Evolutionary conservation across 2,797 vertebrate genomes (phyloP), one percentile per base, ranked within the genome.

Genomic region (Pipistrellus pipistrellus): DNA sequence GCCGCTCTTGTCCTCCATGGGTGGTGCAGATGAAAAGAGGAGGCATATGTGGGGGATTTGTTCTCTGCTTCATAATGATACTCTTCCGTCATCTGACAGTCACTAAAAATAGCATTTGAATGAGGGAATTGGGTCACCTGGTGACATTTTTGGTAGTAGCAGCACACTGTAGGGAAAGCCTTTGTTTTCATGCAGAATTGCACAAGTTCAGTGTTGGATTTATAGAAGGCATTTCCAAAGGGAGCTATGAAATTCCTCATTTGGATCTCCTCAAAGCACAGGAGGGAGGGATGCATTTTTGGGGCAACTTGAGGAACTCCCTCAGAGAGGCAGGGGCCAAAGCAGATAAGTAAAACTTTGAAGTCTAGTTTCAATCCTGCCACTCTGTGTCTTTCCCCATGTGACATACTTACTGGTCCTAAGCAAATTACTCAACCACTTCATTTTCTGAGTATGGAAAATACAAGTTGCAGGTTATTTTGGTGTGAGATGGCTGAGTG

Each of bases 81-180:
- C 84, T 97, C 96, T 98, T 98, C 97, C 96, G 98, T 98, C 97
- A 97, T 97, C 95, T 96, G 97, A 98, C 97, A 98, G 96, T 97
- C 96, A 94, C 98, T 98, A 98, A 98, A 98, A 98, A 98, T 98
- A 98, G 96, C 48, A 96, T 85, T 93, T 97, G 97, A 98, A 98
- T 97, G 98, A 98, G 98, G 97, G 97, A 98, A 98, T 97, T 98
- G 97, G 98, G 98, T 98, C 98, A 98, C 96, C 96, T 93, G 95
- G 95, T 98, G 97, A 98, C 97, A 98, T 94, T 97, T 97, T 85
- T 1, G 2, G 97, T 92, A 96, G 95, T 59, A 93, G 95, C 97
- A 97, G 97, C 97, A 97, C 48, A 89, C 96, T 97, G 85, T 88
- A 72, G 76, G 91, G 18, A 77, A 95, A 69, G 80, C 94, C 96